phyloP scores from a whole-genome alignment of 2,113 vertebrate genomes.

The Cebidichthys violaceus region DNA sequence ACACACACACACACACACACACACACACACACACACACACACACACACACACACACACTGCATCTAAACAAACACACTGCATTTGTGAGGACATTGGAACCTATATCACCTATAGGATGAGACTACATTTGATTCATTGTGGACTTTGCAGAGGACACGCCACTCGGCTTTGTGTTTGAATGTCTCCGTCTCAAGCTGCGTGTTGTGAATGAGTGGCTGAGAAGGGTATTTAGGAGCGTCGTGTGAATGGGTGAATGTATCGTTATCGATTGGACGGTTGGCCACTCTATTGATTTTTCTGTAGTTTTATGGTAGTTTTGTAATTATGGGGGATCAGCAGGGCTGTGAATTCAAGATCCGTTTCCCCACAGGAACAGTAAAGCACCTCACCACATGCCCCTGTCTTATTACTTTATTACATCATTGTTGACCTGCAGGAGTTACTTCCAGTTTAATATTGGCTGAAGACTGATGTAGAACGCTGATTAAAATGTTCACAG shows the following conservation, averaged over 20 bases:
- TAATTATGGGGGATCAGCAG: conserved; percentile 27
- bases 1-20: conserved; percentile 8
- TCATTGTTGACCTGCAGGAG: neutral
- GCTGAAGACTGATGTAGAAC: neutral
- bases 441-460: neutral
- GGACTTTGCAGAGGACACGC: neutral
- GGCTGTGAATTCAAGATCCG: neutral
- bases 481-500: neutral
- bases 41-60: conserved; percentile 11
- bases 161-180: neutral
- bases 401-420: neutral
- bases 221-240: neutral
- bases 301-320: conserved; percentile 32
- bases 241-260: neutral
- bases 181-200: neutral
- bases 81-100: conserved; percentile 5
- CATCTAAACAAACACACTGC: conserved; percentile 1
- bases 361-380: conserved; percentile 21
- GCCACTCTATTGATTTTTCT: conserved; percentile 1
- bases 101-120: neutral
- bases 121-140: neutral
- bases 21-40: conserved; percentile 17
- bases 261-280: conserved; percentile 4
- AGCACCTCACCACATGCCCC: neutral
- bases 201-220: neutral